A percentile compares a stretch with the other conserved stretches of the same genome.
Evolutionary conservation across 2,797 vertebrate species (phyloP).

Genomic region (Tachyglossus aculeatus): DNA sequence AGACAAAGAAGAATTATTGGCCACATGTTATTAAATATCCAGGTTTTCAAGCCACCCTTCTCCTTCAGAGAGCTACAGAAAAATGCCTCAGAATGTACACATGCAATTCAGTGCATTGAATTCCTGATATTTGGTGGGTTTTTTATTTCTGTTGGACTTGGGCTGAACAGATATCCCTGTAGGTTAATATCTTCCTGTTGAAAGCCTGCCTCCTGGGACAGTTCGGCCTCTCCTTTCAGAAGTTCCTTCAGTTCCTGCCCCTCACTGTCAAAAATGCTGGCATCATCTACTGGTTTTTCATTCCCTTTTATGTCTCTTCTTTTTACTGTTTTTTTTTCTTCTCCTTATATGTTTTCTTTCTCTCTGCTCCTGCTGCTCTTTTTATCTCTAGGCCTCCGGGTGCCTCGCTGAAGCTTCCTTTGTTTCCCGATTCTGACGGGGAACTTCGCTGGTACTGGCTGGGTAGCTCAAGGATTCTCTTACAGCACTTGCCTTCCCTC

Average conservation of each 20-base stretch:
- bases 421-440: slow-evolving; percentile 63
- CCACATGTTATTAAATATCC: slow-evolving; percentile 7
- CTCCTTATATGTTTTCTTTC: slow-evolving; percentile 48
- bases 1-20: neutral
- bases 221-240: slow-evolving; percentile 53
- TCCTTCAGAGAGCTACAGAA: slow-evolving; percentile 11
- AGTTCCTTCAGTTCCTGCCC: slow-evolving; percentile 53
- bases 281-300: slow-evolving; percentile 57
- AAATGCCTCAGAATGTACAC: slow-evolving; percentile 5
- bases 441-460: slow-evolving; percentile 51
- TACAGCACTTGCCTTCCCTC: slow-evolving; percentile 47
- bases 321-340: slow-evolving; percentile 53
- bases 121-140: slow-evolving; percentile 23
- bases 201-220: slow-evolving; percentile 33
- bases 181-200: slow-evolving; percentile 50
- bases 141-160: slow-evolving; percentile 39
- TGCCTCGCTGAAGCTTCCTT: slow-evolving; percentile 61
- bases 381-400: slow-evolving; percentile 64
- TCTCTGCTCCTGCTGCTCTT: slow-evolving; percentile 61
- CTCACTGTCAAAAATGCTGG: slow-evolving; percentile 56
- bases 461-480: slow-evolving; percentile 37
- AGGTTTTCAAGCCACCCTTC: neutral
- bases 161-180: slow-evolving; percentile 21
- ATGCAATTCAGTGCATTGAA: neutral
- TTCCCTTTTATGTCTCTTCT: slow-evolving; percentile 62